phyloP scores from a whole-genome alignment of 2,797 vertebrate species.

The Notoglanidium macrostoma region DNA sequence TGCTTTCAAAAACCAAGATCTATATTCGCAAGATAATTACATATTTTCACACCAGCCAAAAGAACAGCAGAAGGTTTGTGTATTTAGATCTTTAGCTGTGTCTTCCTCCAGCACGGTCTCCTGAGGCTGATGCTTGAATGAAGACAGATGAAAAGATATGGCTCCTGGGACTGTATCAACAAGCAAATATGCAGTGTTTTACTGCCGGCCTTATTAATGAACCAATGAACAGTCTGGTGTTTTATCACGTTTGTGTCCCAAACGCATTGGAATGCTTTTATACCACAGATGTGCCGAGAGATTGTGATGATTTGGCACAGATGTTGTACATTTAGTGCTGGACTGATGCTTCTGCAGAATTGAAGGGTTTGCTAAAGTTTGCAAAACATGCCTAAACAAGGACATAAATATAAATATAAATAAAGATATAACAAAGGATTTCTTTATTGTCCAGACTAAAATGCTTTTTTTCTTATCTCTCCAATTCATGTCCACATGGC shows the following conservation, averaged over 20 bases:
- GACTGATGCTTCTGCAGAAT: constrained; percentile 14
- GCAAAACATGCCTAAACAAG: constrained; percentile 50
- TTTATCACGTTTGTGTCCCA: constrained; percentile 52
- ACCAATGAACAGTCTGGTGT: constrained; percentile 51
- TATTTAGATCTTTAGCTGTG: constrained; percentile 39
- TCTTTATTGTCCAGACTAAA: neutral
- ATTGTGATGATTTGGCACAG: constrained; percentile 54
- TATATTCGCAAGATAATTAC: constrained; percentile 68
- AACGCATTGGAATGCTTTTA: constrained; percentile 49
- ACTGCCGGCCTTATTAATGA: constrained; percentile 50
- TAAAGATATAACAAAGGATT: neutral
- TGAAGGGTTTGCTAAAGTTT: constrained; percentile 40
- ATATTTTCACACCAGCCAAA: constrained; percentile 54
- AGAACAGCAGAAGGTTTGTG: constrained; percentile 9
- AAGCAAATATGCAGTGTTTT: constrained; percentile 40
- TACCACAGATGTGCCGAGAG: constrained; percentile 46
- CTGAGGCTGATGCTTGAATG: constrained; percentile 57
- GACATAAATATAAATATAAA: constrained; percentile 38
- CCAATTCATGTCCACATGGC: neutral
- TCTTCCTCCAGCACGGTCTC: constrained; percentile 51
- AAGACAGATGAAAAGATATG: constrained; percentile 61
- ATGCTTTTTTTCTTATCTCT: neutral
- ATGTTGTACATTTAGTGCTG: constrained; percentile 42
- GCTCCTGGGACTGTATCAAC: constrained; percentile 49
- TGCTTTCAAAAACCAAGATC: constrained; percentile 59